phyloP scores from a whole-genome alignment of 2,888 invertebrate genomes.

The Seladonia tumulorum region DNA sequence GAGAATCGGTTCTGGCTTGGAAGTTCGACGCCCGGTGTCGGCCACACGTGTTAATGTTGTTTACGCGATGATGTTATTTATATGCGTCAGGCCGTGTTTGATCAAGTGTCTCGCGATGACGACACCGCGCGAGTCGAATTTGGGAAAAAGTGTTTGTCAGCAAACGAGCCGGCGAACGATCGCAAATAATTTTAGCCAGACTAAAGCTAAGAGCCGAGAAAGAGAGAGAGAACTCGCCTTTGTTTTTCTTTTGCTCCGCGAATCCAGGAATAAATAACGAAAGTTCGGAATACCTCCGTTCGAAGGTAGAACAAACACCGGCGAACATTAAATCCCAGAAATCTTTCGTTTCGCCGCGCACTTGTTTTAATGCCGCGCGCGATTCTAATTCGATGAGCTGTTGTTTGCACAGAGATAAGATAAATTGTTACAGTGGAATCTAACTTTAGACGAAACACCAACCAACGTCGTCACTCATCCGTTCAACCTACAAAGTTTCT shows the following conservation, averaged over 20 bases:
- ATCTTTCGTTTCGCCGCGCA: background rate
- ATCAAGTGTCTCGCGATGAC: constrained; percentile 73
- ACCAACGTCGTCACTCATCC: background rate
- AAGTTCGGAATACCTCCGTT: background rate
- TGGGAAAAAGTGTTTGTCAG: constrained; percentile 70
- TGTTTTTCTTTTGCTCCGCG: background rate
- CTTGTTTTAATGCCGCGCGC: background rate
- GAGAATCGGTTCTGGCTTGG: constrained; percentile 14
- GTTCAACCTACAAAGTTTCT: background rate
- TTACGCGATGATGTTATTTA: constrained; percentile 72
- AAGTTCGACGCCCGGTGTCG: constrained; percentile 31
- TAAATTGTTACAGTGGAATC: background rate
- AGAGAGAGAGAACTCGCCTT: background rate
- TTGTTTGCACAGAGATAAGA: background rate
- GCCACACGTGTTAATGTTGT: constrained; percentile 69
- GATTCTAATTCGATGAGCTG: background rate
- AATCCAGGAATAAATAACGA: constrained; percentile 4
- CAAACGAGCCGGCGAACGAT: constrained; percentile 62
- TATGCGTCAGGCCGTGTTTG: constrained; percentile 69
- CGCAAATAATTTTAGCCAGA: constrained; percentile 66
- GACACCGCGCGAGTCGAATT: constrained; percentile 60
- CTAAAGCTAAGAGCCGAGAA: constrained; percentile 51
- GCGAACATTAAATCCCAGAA: background rate
- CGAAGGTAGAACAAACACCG: background rate
- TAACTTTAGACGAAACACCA: constrained; percentile 1